These are phyloP conservation scores for Ostrea denselamellosa DNA, from an alignment of 1,140 invertebrate genomes.

Conservation along the genomic window DNA sequence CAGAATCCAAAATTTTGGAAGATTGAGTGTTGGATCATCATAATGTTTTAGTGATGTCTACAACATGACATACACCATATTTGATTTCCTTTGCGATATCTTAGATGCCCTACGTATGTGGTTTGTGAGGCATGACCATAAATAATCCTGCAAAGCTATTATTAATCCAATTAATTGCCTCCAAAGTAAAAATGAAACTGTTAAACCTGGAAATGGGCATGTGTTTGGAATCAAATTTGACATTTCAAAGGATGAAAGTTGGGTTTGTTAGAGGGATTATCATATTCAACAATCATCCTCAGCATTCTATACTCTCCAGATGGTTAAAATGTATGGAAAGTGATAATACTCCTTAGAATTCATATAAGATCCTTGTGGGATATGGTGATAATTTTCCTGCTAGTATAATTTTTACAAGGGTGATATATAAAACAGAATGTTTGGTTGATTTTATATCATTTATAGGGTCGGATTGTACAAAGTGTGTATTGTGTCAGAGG, in stretches of 20 bases:
- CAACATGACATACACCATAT: neutral
- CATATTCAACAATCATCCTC: neutral
- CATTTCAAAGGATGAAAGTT: neutral
- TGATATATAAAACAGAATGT: conserved; percentile 4
- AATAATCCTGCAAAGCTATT: too few relatives aligned
- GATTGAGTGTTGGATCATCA: too few relatives aligned
- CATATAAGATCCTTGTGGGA: neutral
- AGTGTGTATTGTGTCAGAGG: neutral
- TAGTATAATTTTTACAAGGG: neutral
- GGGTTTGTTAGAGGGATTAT: neutral
- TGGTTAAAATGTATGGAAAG: conserved; percentile 15
- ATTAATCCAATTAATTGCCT: too few relatives aligned
- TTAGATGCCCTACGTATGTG: neutral
- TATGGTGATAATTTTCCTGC: neutral
- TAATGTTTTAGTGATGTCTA: too few relatives aligned
- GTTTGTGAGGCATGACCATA: neutral
- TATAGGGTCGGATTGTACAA: neutral
- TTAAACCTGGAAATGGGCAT: neutral
- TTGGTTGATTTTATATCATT: neutral
- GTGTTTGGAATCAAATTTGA: neutral
- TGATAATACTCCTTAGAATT: neutral
- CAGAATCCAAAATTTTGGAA: too few relatives aligned
- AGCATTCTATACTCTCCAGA: neutral
- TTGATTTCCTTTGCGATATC: too few relatives aligned
- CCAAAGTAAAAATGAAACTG: too few relatives aligned